Evolutionary conservation across 2,113 vertebrate genomes (phyloP), one percentile per base, ranked within the genome.

Genomic region (Peromyscus californicus): DNA sequence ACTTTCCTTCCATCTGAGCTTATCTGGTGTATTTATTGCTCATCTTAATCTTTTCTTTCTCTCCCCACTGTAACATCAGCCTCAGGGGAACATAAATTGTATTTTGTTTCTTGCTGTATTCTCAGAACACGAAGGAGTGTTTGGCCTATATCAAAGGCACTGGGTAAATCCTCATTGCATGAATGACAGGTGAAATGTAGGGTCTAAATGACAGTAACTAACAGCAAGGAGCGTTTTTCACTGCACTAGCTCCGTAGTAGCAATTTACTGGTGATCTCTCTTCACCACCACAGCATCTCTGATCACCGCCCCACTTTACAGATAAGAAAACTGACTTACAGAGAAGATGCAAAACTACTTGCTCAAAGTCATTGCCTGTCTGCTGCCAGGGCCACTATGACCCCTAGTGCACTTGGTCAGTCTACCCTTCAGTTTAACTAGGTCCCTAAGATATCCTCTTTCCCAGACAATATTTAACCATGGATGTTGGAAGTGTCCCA

Each of bases 81-180:
- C 33, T 91, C 39, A 13, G 19, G 51, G 57, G 54, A 26, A 72
- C 31, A 88, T 65, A 59, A 15, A 84, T 29, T 12, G 24, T 74
- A 16, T 78, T 76, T 72, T 78, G 54, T 70, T 72, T 51, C 80
- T 96, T 90, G 67, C n/a, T 97, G 4, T 26, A 67, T 42, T 67
- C 22, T 74, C 80, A 54, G 45, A 33, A 75, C 5, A 45, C 10
- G 6, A 70, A 79, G 26, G 21, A 63, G 39, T 36, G 3, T 11
- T 54, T 39, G 31, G 57, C 31, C 48, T 31, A 63, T 85, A 85
- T 75, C 39, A 8, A 17, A 89, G 61, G 19, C 48, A 51, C 22
- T 88, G 36, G 59, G 79, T 42, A 79, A 96, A 72, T 61, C 51
- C 79, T 76, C n/a, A 29, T 4, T 89, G 26, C 45, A 15, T 51